Conservation (phyloP, 2,888 invertebrate genomes). For the Drosophila birchii region DNA sequence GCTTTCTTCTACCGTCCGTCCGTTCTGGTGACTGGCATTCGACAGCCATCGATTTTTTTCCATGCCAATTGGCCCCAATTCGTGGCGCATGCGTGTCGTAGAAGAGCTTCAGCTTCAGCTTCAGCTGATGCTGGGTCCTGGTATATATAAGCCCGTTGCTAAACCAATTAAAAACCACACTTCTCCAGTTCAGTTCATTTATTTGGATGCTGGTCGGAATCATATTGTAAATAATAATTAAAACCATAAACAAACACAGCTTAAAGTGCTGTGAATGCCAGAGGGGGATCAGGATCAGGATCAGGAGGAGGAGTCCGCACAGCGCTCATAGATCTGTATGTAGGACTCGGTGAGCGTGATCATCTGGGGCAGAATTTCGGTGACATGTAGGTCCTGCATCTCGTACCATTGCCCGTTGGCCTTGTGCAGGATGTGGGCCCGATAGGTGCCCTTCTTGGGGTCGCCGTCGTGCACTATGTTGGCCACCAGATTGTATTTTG, state of each 20-base stretch:
- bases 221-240: background rate
- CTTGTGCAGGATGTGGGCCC: conserved; percentile 96
- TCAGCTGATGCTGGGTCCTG: conserved; percentile 18
- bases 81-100: conserved; percentile 28
- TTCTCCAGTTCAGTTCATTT: background rate
- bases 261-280: background rate
- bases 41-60: conserved; percentile 64
- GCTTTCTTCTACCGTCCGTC: background rate
- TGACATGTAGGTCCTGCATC: conserved; percentile 99
- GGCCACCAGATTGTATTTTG: conserved; percentile 98
- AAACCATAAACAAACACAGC: background rate
- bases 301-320: conserved; percentile 67
- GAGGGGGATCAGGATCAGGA: background rate
- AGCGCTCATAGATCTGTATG: conserved; percentile 92
- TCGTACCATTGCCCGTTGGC: conserved; percentile 94
- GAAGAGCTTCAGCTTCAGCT: background rate
- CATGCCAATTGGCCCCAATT: background rate
- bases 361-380: conserved; percentile 99
- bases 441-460: conserved; percentile 96
- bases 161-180: background rate
- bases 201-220: background rate
- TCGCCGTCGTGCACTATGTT: conserved; percentile 99
- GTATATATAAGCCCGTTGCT: too few relatives aligned
- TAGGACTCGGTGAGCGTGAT: conserved; percentile 99
- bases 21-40: background rate